Percentiles rank a stretch among this genome's conserved stretches.
phyloP scores from a whole-genome alignment of 2,888 invertebrate species.

The Cosmorhoe ocellata region DNA sequence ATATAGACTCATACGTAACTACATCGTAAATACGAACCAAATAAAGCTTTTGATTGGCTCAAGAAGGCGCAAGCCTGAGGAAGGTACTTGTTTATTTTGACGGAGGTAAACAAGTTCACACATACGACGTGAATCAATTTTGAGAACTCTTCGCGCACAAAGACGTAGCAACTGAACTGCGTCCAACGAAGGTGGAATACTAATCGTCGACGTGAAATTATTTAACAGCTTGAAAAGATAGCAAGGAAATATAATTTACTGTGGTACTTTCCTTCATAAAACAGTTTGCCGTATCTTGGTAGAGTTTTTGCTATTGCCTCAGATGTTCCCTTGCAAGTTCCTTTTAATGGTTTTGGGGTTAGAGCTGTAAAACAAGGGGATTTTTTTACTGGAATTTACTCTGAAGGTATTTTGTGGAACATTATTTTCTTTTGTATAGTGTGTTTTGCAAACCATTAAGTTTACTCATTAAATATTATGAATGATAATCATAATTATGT shows the following conservation, averaged over 20 bases:
- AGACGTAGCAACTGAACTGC: constrained; percentile 28
- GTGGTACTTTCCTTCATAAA: constrained; percentile 11
- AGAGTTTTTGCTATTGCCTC: constrained; percentile 41
- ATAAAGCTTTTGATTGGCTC: constrained; percentile 30
- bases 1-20: too few species aligned
- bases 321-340: constrained; percentile 43
- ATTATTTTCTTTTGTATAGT: too few species aligned
- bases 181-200: constrained; percentile 33
- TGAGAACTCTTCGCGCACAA: constrained; percentile 30
- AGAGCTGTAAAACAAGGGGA: constrained; percentile 37
- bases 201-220: constrained; percentile 33
- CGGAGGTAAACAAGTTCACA: constrained; percentile 36
- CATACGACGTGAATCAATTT: constrained; percentile 35
- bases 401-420: background rate
- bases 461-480: too few species aligned
- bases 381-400: constrained; percentile 33
- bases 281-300: constrained; percentile 42
- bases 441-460: too few species aligned
- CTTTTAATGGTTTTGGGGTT: constrained; percentile 46
- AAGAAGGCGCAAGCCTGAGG: constrained; percentile 20
- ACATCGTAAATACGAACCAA: too few species aligned
- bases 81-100: constrained; percentile 34
- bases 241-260: constrained; percentile 39
- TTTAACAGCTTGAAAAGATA: constrained; percentile 37
- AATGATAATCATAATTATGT: too few species aligned